Percentiles rank a stretch among this genome's conserved stretches.
These are phyloP conservation scores for Geotria australis DNA, from an alignment of 2,797 vertebrate species.

Conservation along the genomic window DNA sequence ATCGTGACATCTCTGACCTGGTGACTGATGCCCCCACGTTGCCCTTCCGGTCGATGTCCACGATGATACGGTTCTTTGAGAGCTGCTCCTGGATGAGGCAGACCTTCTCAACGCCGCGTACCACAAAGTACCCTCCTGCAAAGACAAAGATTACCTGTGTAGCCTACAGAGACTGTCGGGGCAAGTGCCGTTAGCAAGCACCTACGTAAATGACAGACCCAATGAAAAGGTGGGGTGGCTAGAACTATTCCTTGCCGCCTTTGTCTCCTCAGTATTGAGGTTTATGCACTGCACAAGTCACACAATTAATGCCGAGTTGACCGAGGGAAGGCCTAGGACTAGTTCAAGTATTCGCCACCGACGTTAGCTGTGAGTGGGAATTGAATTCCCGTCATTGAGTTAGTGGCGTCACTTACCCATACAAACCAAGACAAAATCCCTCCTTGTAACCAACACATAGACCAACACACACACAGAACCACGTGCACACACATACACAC, in stretches of 20 bases:
- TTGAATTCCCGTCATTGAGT: too few relatives aligned
- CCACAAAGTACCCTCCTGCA: conserved; percentile 81
- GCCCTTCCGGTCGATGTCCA: conserved; percentile 84
- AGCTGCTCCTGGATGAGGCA: conserved; percentile 96
- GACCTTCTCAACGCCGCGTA: conserved; percentile 92
- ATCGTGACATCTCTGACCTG: conserved; percentile 18
- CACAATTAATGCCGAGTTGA: too few relatives aligned
- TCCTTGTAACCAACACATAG: background rate
- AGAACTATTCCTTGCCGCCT: too few relatives aligned
- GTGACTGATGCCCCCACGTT: conserved; percentile 86
- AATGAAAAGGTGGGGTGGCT: too few relatives aligned
- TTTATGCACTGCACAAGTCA: too few relatives aligned
- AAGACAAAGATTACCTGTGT: background rate
- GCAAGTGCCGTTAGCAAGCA: background rate
- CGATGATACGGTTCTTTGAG: conserved; percentile 93
- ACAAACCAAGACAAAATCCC: too few relatives aligned
- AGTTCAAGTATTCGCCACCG: too few relatives aligned
- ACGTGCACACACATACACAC: background rate
- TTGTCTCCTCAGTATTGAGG: too few relatives aligned
- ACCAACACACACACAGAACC: background rate
- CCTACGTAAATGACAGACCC: too few relatives aligned
- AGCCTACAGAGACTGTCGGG: background rate
- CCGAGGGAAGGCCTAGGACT: too few relatives aligned
- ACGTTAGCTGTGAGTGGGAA: too few relatives aligned
- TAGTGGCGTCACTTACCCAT: too few relatives aligned